Conservation (phyloP, 2,888 invertebrate species). For the Siphonodentalium dalli region DNA sequence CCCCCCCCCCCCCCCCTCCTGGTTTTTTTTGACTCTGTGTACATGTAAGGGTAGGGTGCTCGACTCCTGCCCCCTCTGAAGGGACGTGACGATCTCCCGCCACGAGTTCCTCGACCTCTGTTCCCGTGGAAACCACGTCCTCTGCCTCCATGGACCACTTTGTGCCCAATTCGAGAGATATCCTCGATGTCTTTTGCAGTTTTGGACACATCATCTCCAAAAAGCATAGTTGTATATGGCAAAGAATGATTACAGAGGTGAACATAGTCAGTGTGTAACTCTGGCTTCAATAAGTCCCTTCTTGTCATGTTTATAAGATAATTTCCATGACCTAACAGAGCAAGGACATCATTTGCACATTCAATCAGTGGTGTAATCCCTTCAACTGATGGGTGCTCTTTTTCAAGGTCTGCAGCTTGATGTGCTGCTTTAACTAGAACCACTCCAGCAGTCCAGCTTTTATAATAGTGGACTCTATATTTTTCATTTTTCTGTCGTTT, state of each 20-base stretch:
- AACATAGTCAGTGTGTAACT: conserved; percentile 8
- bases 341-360: conserved; percentile 12
- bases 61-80: too few species aligned
- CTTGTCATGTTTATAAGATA: conserved; percentile 18
- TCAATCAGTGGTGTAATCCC: too few species aligned
- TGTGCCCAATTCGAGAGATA: conserved; percentile 13
- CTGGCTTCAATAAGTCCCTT: conserved; percentile 18
- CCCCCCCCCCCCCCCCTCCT: neutral
- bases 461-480: conserved; percentile 11
- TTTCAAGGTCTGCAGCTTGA: too few species aligned
- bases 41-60: too few species aligned
- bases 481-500: conserved; percentile 15
- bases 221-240: conserved; percentile 13
- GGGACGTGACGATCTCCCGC: neutral
- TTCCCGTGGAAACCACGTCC: neutral
- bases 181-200: conserved; percentile 25
- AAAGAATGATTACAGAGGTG: conserved; percentile 13
- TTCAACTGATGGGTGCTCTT: too few species aligned
- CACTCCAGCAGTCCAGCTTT: too few species aligned
- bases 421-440: too few species aligned
- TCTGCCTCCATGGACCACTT: neutral
- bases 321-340: conserved; percentile 27
- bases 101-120: neutral
- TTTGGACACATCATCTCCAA: conserved; percentile 29
- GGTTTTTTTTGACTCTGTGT: conserved; percentile 3